These are phyloP conservation scores for Aldrovandia affinis DNA, from an alignment of 2,797 vertebrate genomes.

Conservation along the genomic window DNA sequence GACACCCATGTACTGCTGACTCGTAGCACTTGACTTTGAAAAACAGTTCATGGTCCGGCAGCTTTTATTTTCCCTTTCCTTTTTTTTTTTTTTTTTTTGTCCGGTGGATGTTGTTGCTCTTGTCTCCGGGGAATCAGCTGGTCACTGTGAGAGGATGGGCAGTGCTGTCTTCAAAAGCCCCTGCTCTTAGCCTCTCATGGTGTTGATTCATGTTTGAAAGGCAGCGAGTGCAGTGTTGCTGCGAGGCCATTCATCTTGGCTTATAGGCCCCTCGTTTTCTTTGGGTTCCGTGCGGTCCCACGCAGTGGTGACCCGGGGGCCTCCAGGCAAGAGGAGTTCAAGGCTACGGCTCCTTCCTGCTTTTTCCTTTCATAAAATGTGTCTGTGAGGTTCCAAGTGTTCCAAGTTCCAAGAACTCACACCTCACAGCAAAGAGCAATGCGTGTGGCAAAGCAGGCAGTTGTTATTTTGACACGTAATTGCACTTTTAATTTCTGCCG, in stretches of 20 bases:
- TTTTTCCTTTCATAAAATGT: not conserved
- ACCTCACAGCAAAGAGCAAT: not conserved
- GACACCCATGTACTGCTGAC: not conserved
- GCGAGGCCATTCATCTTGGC: not conserved
- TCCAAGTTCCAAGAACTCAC: not conserved
- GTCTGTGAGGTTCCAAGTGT: not conserved
- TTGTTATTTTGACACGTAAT: not conserved
- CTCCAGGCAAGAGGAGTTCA: not conserved
- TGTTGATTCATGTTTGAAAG: not conserved
- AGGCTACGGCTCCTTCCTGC: not conserved
- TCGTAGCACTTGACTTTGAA: slow-evolving; percentile 18
- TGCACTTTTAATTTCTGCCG: not conserved
- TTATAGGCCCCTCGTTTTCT: not conserved
- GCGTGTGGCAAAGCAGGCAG: not conserved
- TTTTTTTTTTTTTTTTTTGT: not conserved
- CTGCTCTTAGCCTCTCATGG: not conserved
- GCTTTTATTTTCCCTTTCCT: slow-evolving; percentile 1
- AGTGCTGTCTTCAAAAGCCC: not conserved
- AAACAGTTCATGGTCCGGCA: not conserved
- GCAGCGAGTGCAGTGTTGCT: not conserved
- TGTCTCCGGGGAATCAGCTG: not conserved
- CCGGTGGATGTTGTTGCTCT: not conserved
- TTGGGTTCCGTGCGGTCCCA: not conserved
- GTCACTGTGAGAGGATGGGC: not conserved
- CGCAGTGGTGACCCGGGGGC: not conserved